Evolutionary conservation across 2,888 invertebrate species (phyloP), one percentile per base, ranked within the genome.

Genomic region (Tillus elongatus): DNA sequence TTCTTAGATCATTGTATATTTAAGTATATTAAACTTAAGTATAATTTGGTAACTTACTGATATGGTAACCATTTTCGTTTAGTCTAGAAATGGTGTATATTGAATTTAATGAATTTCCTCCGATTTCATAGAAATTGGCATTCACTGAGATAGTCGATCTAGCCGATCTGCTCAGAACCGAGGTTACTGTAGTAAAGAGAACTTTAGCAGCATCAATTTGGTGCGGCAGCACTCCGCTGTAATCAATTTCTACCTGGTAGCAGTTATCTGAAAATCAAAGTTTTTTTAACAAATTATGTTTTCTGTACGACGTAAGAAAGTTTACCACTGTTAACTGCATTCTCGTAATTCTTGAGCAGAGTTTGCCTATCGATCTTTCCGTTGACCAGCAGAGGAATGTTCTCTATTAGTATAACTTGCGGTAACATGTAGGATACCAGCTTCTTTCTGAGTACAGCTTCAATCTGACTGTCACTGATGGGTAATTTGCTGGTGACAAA

Each of bases 51-150:
- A n/a, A 56, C 70, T 69, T 60, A 74, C 87, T 77, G 47, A 90
- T 83, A 48, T 73, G 72, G 57, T 82, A 88, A 8, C 87, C 87
- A 53, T 77, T 76, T 37, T 88, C 84, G 30, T 79, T 70, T 33
- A 91, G 60, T 53, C 75, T 72, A 0, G 84, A 82, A 3, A 90
- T 85, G 0, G 87, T 87, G 47, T 75, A 81, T 39, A 90, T 82
- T 0, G 89, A 87, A 59, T 90, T 90, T 12, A 90, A 68, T 0
- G 89, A 89, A 56, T 89, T 88, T 8, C 90, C 90, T 2, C 90
- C 90, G 27, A 90, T 69, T 50, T 85, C 80, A 57, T 83, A 90
- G 62, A 89, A 90, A 49, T 86, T 86, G 0, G 81, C 76, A 11
- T 75, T 66, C 0, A 76, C 56, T 0, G 75, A 73, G 4, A 88